Evolutionary conservation across 1,140 invertebrate genomes (phyloP), one percentile per base, ranked within the genome.

Genomic region (Drosophila azteca): DNA sequence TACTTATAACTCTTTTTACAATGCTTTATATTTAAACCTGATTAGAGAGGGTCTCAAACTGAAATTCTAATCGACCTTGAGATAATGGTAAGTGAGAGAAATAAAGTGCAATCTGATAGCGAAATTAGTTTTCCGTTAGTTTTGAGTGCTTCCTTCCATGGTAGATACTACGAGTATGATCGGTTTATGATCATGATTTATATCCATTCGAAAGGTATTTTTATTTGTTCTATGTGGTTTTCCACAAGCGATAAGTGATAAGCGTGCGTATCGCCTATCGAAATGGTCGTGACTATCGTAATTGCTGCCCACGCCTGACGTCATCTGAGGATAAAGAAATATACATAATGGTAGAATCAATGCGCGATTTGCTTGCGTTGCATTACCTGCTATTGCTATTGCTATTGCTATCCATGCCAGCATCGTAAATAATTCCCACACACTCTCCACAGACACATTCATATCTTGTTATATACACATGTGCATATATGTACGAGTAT

Each of bases 271-370:
- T 53, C 15, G 35, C 35, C 35, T 39, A 39, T 39, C 35, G 35
- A 39, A 39, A 39, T 39, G 35, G 8, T 39, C 35, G 39, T 24
- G 5, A 13, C 51, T 62, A 45, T 62, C 41, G 60, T 54, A 63
- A 61, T 29, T 51, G 26, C 59, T 49, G 31, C 20, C 41, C 17
- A 20, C 17, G 45, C 60, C 26, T 62, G 60, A 62, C 50, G 60
- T 63, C 60, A 63, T 45, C 22, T 17, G 24, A 3, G 11, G 11
- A 39, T 3, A 39, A 13, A 7, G 9, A 68, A 13, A 39, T 3
- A 7, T 17, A 68, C 52, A 76, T 73, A 63, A 49, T 44, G 22
- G 35, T 39, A 8, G 29, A 61, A 67, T 50, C 69, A 53, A 60
- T 75, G 66, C 35, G 51, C 64, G 15, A 35, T 50, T 31, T 9